Evolutionary conservation across 1,140 invertebrate species (phyloP).

Genomic region (Zaprionus nigranus): DNA sequence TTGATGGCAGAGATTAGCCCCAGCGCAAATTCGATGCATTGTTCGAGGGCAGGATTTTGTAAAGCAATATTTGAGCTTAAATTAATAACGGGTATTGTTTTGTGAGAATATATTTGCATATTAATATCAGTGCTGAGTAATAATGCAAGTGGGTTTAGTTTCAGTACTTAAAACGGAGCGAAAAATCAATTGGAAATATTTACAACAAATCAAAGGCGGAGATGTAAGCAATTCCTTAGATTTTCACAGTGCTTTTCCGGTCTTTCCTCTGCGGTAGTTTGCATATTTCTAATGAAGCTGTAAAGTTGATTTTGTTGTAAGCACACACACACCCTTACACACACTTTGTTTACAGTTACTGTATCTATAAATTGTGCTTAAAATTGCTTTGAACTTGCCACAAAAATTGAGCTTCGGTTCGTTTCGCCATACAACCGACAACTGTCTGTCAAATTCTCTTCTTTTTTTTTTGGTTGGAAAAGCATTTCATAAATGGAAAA

Average conservation of each 20-base stretch:
- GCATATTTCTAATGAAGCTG: slow-evolving; percentile 45
- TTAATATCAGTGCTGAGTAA: neutral
- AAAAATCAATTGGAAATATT: neutral
- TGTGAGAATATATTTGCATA: neutral
- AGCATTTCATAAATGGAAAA: slow-evolving; percentile 75
- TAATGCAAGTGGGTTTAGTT: neutral
- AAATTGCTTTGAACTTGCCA: slow-evolving; percentile 43
- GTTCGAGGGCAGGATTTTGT: neutral
- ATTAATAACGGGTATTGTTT: neutral
- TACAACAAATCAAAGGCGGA: neutral
- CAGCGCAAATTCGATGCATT: neutral
- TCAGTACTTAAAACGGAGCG: neutral
- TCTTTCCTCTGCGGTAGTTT: slow-evolving; percentile 6
- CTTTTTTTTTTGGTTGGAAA: slow-evolving; percentile 32
- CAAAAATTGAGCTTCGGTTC: slow-evolving; percentile 30
- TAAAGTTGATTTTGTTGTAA: slow-evolving; percentile 22
- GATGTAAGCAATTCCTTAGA: neutral
- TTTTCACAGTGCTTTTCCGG: neutral
- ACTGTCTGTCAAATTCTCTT: slow-evolving; percentile 40
- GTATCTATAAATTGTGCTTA: slow-evolving; percentile 43
- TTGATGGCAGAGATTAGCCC: slow-evolving; percentile 37
- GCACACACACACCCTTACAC: neutral
- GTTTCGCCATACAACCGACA: slow-evolving; percentile 20
- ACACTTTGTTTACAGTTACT: slow-evolving; percentile 21
- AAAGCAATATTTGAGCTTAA: slow-evolving; percentile 4